Conservation (phyloP, 2,888 invertebrate species). For the Pandemis heparana region DNA sequence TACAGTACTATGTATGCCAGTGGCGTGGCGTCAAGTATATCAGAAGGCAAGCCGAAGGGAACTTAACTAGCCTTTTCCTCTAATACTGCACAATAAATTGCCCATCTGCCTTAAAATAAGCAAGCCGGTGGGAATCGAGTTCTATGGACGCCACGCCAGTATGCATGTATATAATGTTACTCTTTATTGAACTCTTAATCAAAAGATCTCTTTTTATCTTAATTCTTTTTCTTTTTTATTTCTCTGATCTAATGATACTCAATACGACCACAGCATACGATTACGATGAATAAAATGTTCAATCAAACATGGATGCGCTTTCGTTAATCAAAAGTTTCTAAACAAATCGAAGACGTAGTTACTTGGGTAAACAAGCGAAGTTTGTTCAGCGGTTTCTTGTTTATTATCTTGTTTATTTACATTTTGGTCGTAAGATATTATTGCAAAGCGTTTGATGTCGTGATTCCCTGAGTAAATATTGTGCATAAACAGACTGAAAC, state of each 20-base stretch:
- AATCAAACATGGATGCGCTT: background rate
- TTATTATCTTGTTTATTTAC: background rate
- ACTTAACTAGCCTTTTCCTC: no score
- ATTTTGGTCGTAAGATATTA: conserved; percentile 10
- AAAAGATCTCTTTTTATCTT: no score
- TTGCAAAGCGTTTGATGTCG: conserved; percentile 1
- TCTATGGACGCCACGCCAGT: no score
- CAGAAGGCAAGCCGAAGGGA: no score
- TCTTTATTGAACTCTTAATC: no score
- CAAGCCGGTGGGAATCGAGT: no score
- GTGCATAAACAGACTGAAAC: conserved; percentile 22
- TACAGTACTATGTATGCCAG: no score
- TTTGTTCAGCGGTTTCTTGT: conserved; percentile 13
- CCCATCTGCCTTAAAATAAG: no score
- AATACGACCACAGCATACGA: background rate
- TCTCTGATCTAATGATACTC: background rate
- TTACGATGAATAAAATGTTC: background rate
- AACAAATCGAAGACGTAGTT: background rate
- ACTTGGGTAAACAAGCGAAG: background rate
- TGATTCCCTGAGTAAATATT: conserved; percentile 19
- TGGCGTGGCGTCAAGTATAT: no score
- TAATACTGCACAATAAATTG: no score
- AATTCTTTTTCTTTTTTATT: no score
- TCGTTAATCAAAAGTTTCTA: background rate
- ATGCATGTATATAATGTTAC: no score